A percentile compares a stretch with the other conserved stretches of the same genome.
Conservation (phyloP, 1,140 invertebrate species). For the Pseudomyrmex flavicornis region DNA sequence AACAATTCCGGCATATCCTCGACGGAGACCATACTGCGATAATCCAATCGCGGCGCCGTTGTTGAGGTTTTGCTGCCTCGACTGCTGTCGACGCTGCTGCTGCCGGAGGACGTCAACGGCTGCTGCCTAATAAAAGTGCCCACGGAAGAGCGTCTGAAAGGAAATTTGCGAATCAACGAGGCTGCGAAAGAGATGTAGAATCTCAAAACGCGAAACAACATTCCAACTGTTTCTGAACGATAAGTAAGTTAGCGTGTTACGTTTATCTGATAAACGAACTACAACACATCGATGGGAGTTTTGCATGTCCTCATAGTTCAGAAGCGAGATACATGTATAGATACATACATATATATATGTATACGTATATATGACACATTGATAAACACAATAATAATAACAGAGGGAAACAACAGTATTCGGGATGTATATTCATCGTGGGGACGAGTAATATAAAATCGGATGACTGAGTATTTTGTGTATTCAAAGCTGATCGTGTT, state of each 20-base stretch:
- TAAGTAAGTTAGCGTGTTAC: conserved; percentile 23
- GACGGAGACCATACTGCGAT: conserved; percentile 96
- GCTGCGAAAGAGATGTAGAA: background rate
- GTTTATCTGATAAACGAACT: background rate
- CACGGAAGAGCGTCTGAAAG: conserved; percentile 91
- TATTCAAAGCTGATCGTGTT: conserved; percentile 49
- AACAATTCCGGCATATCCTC: conserved; percentile 98
- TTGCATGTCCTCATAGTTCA: conserved; percentile 50
- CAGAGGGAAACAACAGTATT: conserved; percentile 47
- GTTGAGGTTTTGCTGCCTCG: conserved; percentile 86
- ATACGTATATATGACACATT: conserved; percentile 13
- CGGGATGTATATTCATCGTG: conserved; percentile 52
- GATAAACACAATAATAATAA: conserved; percentile 45
- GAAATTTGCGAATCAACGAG: conserved; percentile 55
- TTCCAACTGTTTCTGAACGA: conserved; percentile 38
- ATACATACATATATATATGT: background rate
- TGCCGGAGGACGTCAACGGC: conserved; percentile 82
- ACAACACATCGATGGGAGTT: background rate
- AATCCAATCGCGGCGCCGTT: conserved; percentile 91
- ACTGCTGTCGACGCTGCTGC: conserved; percentile 86
- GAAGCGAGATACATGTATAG: conserved; percentile 15
- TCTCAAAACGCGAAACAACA: conserved; percentile 10
- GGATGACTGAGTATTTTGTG: conserved; percentile 42
- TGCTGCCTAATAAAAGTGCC: conserved; percentile 91
- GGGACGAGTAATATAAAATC: conserved; percentile 51